phyloP scores from a whole-genome alignment of 92 coral and sea anemone genomes.

The Zoanthus sansibaricus region DNA sequence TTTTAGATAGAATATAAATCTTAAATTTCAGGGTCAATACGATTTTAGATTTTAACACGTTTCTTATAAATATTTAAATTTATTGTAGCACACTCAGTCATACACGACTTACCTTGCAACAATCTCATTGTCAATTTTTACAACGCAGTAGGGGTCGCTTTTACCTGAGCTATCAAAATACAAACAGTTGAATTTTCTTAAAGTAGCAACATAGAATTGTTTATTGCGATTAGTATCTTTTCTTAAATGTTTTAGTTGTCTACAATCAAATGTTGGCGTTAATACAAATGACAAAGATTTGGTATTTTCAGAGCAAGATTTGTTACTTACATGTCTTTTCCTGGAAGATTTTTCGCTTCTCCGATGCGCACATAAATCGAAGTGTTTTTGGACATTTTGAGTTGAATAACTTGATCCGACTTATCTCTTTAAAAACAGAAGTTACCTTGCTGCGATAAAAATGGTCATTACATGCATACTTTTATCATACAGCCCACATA shows the following conservation, averaged over 20 bases:
- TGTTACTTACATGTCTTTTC: conserved; percentile 90
- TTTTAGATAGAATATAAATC: too few relatives aligned
- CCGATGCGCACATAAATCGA: conserved; percentile 82
- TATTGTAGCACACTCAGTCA: too few relatives aligned
- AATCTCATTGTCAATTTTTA: conserved; percentile 89
- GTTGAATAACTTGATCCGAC: not conserved
- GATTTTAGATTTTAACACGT: not conserved
- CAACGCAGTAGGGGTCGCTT: conserved; percentile 94
- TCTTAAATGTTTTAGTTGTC: too few relatives aligned
- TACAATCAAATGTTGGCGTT: too few relatives aligned
- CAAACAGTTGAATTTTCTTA: not conserved
- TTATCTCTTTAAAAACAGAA: not conserved
- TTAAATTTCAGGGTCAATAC: too few relatives aligned
- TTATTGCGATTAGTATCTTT: too few relatives aligned
- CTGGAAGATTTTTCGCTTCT: conserved; percentile 92
- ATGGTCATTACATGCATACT: not conserved
- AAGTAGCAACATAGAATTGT: too few relatives aligned
- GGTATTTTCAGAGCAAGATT: not conserved
- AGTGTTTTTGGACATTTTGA: conserved; percentile 71
- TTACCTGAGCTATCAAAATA: conserved; percentile 77
- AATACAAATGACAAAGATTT: too few relatives aligned
- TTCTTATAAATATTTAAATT: not conserved
- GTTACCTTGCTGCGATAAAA: not conserved
- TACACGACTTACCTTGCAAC: conserved; percentile 82
- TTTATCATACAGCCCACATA: not conserved